Evolutionary conservation across 2,888 invertebrate genomes (phyloP), one percentile per base, ranked within the genome.

Genomic region (Xestia ashworthii): DNA sequence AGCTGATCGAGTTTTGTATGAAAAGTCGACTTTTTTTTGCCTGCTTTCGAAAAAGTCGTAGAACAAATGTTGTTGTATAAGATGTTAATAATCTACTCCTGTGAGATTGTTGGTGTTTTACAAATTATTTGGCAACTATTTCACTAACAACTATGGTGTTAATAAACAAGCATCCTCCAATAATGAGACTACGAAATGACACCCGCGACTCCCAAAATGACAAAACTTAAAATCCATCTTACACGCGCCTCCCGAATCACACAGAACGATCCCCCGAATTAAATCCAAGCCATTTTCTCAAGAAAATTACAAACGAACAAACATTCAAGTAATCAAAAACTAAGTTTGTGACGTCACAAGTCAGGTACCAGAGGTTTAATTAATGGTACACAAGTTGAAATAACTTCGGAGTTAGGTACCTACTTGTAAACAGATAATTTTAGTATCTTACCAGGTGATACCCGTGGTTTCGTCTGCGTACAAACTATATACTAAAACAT

Each of bases 311-410:
- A 83, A 80, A 67, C 68, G 60, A 74, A 79, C 64, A 68, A 71
- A 83, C 75, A 75, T 69, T 75, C 19, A 83, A 82, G 84, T 72
- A 70, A 82, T 83, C 71, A 83, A 60, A 82, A 80, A 75, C 75
- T 69, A 84, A 84, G 64, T 83, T 73, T 12, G 41, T 76, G 48
- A 80, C 46, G 68, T 83, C 75, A 75, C 16, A 55, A 68, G 76
- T 74, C 66, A 73, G 71, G 53, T 67, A 73, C 14, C 38, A 76
- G 46, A 84, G 80, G 67, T 84, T 83, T 84, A 83, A 83, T 84
- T 83, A 83, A 84, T 76, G 84, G 70, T 71, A 84, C 60, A 76
- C 64, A 80, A 75, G 66, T 80, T 71, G 14, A n/a, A 71, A 62
- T 70, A 74, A 83, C 65, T 83, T 71, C 16, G 4, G 38, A 53